Evolutionary conservation across 92 coral and sea anemone species (phyloP).

Genomic region (Umimayanthus chanpuru): DNA sequence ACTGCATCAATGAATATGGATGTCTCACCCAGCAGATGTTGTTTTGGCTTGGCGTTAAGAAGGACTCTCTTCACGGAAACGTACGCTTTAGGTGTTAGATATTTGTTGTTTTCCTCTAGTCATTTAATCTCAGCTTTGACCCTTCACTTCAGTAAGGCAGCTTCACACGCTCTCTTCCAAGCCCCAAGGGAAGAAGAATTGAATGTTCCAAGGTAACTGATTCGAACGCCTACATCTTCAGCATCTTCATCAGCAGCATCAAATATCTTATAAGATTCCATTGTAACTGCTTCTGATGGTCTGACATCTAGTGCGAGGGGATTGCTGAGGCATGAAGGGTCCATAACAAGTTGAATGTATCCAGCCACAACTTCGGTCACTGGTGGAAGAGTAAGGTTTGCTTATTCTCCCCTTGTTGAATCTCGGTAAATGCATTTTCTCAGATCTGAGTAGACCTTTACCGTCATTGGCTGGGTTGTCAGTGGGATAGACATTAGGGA

Average conservation of each 20-base stretch:
- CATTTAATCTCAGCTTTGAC: no score
- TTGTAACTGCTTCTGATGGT: not conserved
- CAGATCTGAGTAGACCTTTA: not conserved
- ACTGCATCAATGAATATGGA: no score
- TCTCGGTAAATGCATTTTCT: conserved; percentile 13
- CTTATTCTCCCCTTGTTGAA: not conserved
- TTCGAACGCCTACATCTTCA: not conserved
- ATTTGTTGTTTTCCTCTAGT: no score
- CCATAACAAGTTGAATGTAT: not conserved
- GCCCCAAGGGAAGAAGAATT: conserved; percentile 7
- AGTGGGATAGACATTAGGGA: not conserved
- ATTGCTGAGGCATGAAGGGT: conserved; percentile 2
- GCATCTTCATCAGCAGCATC: not conserved
- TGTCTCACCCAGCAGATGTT: no score
- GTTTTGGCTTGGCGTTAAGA: no score
- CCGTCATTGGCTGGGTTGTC: not conserved
- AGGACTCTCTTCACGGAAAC: no score
- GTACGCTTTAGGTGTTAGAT: no score
- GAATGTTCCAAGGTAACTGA: not conserved
- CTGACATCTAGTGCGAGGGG: not conserved
- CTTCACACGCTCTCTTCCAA: conserved; percentile 9
- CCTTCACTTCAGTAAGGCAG: not conserved
- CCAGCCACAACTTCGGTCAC: not conserved
- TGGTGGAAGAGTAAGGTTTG: not conserved
- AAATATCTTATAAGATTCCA: not conserved